A percentile compares a stretch with the other conserved stretches of the same genome.
Evolutionary conservation across 2,797 vertebrate species (phyloP).

Genomic region (Sebastes nivosus): DNA sequence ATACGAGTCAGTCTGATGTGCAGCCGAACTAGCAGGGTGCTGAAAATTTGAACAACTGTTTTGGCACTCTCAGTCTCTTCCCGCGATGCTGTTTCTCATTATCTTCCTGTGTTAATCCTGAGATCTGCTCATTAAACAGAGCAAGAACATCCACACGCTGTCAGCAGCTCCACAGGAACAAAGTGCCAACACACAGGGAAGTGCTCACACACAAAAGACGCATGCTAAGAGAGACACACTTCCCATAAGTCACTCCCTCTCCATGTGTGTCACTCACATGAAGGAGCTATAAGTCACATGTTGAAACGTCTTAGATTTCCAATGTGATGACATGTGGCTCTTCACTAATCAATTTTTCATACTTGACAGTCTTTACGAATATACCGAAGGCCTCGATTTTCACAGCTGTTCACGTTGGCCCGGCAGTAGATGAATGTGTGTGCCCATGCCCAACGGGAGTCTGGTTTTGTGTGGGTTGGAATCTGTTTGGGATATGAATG

Average conservation of each 20-base stretch:
- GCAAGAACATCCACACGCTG: constrained; percentile 60
- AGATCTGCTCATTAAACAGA: constrained; percentile 66
- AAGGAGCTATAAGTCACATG: constrained; percentile 19
- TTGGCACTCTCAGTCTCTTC: constrained; percentile 39
- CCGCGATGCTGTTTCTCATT: constrained; percentile 55
- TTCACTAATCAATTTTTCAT: constrained; percentile 57
- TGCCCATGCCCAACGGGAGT: not conserved
- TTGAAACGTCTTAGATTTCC: constrained; percentile 28
- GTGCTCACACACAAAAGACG: not conserved
- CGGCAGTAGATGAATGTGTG: not conserved
- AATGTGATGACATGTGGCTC: constrained; percentile 42
- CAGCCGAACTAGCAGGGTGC: constrained; percentile 18
- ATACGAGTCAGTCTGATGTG: constrained; percentile 12
- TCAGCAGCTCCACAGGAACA: constrained; percentile 60
- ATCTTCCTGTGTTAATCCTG: constrained; percentile 61
- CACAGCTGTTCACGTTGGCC: not conserved
- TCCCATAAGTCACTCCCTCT: not conserved
- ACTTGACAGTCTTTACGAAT: constrained; percentile 29
- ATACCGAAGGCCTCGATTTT: constrained; percentile 22
- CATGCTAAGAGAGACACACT: constrained; percentile 1
- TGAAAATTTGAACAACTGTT: constrained; percentile 41
- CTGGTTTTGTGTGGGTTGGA: constrained; percentile 5
- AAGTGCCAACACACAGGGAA: constrained; percentile 30
- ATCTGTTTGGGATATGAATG: constrained; percentile 16
- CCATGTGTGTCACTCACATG: constrained; percentile 23